Conservation (phyloP, 2,888 invertebrate genomes). For the Ernsta delagoae region DNA sequence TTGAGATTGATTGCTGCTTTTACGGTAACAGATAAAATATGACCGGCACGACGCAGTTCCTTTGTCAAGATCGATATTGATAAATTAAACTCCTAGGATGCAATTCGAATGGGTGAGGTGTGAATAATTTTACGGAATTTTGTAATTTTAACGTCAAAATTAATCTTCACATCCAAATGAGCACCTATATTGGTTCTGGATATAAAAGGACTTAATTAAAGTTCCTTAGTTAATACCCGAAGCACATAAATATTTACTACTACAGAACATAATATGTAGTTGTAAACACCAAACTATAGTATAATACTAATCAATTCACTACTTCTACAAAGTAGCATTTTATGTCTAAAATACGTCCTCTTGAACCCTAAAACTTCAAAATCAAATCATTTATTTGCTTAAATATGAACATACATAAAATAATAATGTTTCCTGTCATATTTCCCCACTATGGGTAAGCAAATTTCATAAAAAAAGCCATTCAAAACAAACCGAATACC, state of each 20-base stretch:
- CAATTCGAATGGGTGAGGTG: background rate
- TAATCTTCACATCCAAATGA: background rate
- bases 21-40: slow-evolving; percentile 25
- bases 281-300: no score
- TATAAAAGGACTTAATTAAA: background rate
- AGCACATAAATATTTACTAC: no score
- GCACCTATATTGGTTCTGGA: background rate
- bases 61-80: slow-evolving; percentile 29
- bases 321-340: no score
- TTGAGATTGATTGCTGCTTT: slow-evolving; percentile 31
- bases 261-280: background rate
- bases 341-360: background rate
- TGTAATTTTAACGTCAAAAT: background rate
- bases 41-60: slow-evolving; percentile 6
- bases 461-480: background rate
- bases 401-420: no score
- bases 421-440: no score
- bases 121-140: slow-evolving; percentile 3
- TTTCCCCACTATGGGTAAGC: no score
- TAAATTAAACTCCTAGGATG: slow-evolving; percentile 15
- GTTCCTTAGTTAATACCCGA: no score
- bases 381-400: background rate
- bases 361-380: background rate
- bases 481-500: no score
- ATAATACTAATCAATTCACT: background rate